Base-by-base conservation (phyloP, 2,888 invertebrate genomes). In the Aspidiotus destructor region DNA sequence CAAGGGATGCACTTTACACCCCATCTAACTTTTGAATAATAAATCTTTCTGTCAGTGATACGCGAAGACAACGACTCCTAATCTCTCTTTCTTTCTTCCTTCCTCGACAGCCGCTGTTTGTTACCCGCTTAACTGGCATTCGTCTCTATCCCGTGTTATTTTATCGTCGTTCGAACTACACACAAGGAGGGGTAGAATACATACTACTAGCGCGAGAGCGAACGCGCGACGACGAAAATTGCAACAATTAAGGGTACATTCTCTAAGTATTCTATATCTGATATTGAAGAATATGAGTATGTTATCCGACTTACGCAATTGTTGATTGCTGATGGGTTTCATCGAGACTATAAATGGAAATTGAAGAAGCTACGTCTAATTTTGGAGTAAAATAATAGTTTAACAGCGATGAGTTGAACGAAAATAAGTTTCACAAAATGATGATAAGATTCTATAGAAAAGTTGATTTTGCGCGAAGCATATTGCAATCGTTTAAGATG, bases 21-120 rank as follows among this genome's bases (percentile, higher is more conserved):
- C 64, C 64, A 64, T 64, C 64, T 64, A 64, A 64, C 64, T 64
- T 64, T 64, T 55, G 64, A 64, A 64, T 55, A 64, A 64, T 64
- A 64, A 64, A 64, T 64, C 64, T 64, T 64, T 55, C 44, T 64
- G 64, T 64, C 64, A 57, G 57, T 64, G 64, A 41, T 64, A 64
- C 57, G 64, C 57, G 57, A 64, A 64, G 64, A 57, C 17, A 16
- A 16, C 55, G 55, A 9, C 55, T 11, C 62, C 41, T 55, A 64
- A 57, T 64, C 64, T 64, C 64, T 55, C n/a, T 55, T 17, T 10
- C 7, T 48, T 54, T 53, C 63, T 11, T n/a, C 52, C 13, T 15
- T 11, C 11, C 52, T 11, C 52, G 10, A n/a, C 55, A 9, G 55
- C 55, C 55, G 55, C 55, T 17, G 41, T 64, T 64, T 64, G 64